phyloP scores from a whole-genome alignment of 2,888 invertebrate genomes.

The Xylota sylvarum region DNA sequence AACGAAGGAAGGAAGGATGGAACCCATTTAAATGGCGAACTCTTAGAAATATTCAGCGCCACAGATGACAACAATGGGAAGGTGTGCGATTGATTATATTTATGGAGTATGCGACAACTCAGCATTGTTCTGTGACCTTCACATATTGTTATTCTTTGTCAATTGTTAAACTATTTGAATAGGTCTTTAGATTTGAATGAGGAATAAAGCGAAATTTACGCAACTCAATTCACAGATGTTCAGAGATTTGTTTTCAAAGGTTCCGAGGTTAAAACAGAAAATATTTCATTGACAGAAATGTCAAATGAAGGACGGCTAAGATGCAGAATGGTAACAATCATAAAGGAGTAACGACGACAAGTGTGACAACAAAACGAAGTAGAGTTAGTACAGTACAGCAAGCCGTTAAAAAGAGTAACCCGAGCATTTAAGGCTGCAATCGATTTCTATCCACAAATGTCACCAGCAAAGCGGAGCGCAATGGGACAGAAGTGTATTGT shows the following conservation, averaged over 20 bases:
- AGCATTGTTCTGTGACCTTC: conserved; percentile 68
- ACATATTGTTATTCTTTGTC: conserved; percentile 43
- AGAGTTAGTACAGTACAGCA: too few relatives aligned
- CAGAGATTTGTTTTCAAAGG: neutral
- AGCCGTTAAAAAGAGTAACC: too few relatives aligned
- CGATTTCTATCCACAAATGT: too few relatives aligned
- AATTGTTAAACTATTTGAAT: conserved; percentile 44
- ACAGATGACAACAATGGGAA: conserved; percentile 57
- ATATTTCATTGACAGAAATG: too few relatives aligned
- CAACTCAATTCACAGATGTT: neutral
- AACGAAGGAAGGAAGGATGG: conserved; percentile 51
- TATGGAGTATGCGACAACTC: conserved; percentile 59
- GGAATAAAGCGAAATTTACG: conserved; percentile 32
- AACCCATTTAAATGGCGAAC: conserved; percentile 69
- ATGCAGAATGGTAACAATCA: too few relatives aligned
- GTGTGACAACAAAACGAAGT: too few relatives aligned
- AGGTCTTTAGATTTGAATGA: conserved; percentile 28
- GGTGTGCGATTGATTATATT: conserved; percentile 75
- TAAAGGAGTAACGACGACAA: too few relatives aligned
- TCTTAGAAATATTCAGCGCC: conserved; percentile 46
- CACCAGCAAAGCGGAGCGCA: too few relatives aligned
- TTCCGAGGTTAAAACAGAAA: neutral
- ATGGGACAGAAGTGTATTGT: too few relatives aligned
- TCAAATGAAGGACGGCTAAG: too few relatives aligned
- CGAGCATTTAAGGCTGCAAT: too few relatives aligned